Evolutionary conservation across 2,888 invertebrate species (phyloP), one percentile per base, ranked within the genome.

Genomic region (Caenorhabditis macrosperma): DNA sequence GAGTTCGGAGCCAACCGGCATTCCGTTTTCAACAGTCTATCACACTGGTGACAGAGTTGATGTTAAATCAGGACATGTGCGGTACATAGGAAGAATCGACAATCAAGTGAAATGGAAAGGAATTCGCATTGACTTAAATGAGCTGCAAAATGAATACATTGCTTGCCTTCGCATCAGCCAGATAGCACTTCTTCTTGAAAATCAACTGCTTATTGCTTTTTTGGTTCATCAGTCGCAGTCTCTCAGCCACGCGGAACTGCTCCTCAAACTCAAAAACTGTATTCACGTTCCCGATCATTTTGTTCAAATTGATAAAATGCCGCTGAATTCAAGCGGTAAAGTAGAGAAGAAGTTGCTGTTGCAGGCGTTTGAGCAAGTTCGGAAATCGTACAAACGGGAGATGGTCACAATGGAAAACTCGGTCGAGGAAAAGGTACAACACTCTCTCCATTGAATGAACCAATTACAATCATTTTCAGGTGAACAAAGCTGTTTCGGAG

Each of bases 21-120:
- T 50, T 38, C 30, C 52, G 2, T 79, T 79, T 20, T 12, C 15
- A 2, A 24, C 50, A 1, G 6, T 1, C 1, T 84, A 84, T 46
- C 28, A 33, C 2, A 86, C 86, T 15, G 82, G 82, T 15, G 86
- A 86, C 46, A 30, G 83, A 17, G 83, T 81, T 7, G 69, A 75
- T 9, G 24, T n/a, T 4, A 60, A 52, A 41, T 54, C 41, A 28
- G 35, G 54, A 17, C 2, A 28, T 20, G 9, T 68, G 57, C 28
- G 57, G 33, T 88, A 60, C 54, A 46, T 85, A 17, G 86, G 85
- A 30, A 81, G 88, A 81, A 22, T 48, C 1, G 88, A 88, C 59
- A 78, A 81, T 24, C 86, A 85, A 63, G 50, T 84, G 0, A 88
- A 88, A 72, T 83, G 84, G 50, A 74, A 82, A 50, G 86, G 86